Base-by-base conservation (phyloP, 2,797 vertebrate genomes). In the Syngnathus rostellatus region DNA sequence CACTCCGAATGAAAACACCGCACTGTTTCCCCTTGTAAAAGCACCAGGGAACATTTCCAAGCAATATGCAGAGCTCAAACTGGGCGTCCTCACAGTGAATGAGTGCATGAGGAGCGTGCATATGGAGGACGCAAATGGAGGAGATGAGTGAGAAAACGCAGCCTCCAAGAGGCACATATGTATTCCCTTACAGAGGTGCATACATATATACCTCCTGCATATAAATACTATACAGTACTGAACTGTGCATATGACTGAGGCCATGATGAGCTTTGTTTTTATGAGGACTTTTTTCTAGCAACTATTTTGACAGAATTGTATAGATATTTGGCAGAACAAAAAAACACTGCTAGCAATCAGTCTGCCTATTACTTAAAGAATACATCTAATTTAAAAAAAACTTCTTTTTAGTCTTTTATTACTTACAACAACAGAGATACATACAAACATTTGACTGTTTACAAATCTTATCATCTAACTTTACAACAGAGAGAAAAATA, bases 1-100 rank as follows among this genome's bases (percentile, higher is more conserved):
- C 76, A 80, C 80, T 85, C 79, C 2, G 9, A 85, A 85, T 14
- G 45, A 87, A 84, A 82, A 88, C 84, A 82, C 85, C 86, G 86
- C 74, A 80, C 85, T 85, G 85, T 85, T 92, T 90, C 90, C 88
- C 85, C 91, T 86, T 87, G 88, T 89, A 88, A 58, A 91, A 87
- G 76, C 85, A 89, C 85, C 82, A 70, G 88, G 89, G 81, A 89
- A 85, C 76, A 85, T 85, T 90, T 90, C 91, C 88, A 89, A 87
- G 82, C 79, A 83, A 87, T 84, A 83, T 81, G 88, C 89, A 90
- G 90, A 82, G 79, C 75, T 83, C 72, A 76, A 81, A 75, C 75
- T 80, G 72, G 69, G 77, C 77, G 81, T 85, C 75, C 81, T 63
- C 41, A 60, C 46, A 72, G 25, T 58, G 50, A 51, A 63, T 72